Base-by-base conservation (phyloP, 23 tunicate genomes). In the Aplidium turbinatum region DNA sequence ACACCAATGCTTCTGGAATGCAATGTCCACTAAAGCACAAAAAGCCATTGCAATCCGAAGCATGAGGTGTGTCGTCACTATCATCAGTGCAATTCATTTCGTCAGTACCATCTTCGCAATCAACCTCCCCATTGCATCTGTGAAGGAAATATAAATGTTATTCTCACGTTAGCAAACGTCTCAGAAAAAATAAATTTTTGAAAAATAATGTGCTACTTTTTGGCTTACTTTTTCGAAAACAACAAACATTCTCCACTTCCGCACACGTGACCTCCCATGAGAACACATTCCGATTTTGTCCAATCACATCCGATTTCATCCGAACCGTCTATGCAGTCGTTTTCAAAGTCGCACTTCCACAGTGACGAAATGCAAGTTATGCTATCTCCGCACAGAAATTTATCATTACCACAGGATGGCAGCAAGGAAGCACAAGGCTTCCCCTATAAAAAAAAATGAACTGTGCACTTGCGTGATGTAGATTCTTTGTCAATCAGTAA, bases 281-380 rank as follows among this genome's bases (percentile, higher is more conserved):
- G 28, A 1, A 21, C 18, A 42, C 87, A 81, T 4, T 72, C 63
- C n/a, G 34, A 26, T 24, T 36, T 39, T 1, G 72, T 48, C 73
- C 77, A 69, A 47, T 68, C 73, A 35, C 92, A 85, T 0, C 50
- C 65, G 33, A 21, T 38, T 68, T 88, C 96, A 64, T 88, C 96
- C 13, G 88, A 88, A 0, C 84, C 88, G 57, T 88, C 96, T 1
- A 55, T 20, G 62, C 96, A 88, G 52, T 88, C 96, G 23, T 1
- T 21, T 42, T 88, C 87, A 31, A 51, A 39, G 40, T 88, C 96
- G 31, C 96, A 88, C 69, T 58, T 57, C 96, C 96, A 88, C 1
- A 73, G 19, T 19, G 30, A 18, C 7, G 80, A 57, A 52, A 88
- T 58, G 53, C 96, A 88, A 32, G 50, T 35, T 5, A 60, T 72